A percentile compares a stretch with the other conserved stretches of the same genome.
Evolutionary conservation across 2,113 vertebrate species (phyloP).

Genomic region (Sardina pilchardus): DNA sequence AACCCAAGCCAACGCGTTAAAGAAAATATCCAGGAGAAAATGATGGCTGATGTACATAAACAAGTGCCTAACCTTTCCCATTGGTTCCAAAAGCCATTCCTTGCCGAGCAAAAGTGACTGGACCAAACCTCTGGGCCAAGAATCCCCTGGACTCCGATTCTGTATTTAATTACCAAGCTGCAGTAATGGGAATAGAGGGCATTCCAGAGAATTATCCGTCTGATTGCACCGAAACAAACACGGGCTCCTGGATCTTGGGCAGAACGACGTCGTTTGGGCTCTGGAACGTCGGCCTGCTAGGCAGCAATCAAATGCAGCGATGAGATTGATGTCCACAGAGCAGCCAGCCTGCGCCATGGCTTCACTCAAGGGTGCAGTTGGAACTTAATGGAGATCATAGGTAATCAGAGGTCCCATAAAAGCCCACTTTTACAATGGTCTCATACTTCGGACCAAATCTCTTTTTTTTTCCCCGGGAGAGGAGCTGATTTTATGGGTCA

Average conservation of each 20-base stretch:
- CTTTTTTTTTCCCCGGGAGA: not conserved
- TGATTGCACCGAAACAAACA: slow-evolving; percentile 41
- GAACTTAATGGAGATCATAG: not conserved
- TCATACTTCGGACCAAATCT: not conserved
- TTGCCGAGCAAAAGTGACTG: not conserved
- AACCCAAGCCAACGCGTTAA: too few relatives aligned
- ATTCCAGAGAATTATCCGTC: slow-evolving; percentile 37
- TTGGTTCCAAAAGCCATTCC: not conserved
- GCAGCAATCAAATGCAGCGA: slow-evolving; percentile 13
- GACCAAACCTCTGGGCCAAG: slow-evolving; percentile 25
- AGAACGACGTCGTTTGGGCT: slow-evolving; percentile 12
- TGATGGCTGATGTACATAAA: not conserved
- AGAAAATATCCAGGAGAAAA: not conserved
- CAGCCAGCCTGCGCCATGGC: not conserved
- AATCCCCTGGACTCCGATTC: slow-evolving; percentile 10
- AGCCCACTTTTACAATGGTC: not conserved
- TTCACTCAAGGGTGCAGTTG: not conserved
- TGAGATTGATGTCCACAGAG: slow-evolving; percentile 9
- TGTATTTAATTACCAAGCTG: slow-evolving; percentile 40
- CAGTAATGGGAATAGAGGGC: slow-evolving; percentile 19
- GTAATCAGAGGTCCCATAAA: not conserved
- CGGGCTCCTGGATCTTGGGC: slow-evolving; percentile 5
- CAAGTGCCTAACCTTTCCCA: not conserved
- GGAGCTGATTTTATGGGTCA: not conserved
- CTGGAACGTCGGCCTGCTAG: slow-evolving; percentile 28